Conservation (phyloP, 2,113 vertebrate species). For the Rhinolophus sinicus region DNA sequence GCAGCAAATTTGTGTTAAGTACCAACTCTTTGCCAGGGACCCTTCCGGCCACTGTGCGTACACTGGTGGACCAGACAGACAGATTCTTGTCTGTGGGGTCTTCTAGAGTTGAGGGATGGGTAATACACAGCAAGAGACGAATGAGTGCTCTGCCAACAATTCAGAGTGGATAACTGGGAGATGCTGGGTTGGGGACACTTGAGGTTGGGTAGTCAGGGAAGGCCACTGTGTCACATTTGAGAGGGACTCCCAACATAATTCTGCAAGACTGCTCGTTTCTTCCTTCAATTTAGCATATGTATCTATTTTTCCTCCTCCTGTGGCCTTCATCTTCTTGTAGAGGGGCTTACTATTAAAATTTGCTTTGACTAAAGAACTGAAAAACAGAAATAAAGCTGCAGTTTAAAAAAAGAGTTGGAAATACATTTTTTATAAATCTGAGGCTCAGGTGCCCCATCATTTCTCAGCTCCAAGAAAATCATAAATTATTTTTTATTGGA, state of each 20-base stretch:
- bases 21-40: not conserved
- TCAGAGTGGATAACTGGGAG: not conserved
- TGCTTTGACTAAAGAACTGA: constrained; percentile 35
- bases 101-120: not conserved
- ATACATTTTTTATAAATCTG: constrained; percentile 67
- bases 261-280: not conserved
- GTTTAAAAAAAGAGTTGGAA: constrained; percentile 24
- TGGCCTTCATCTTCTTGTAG: not conserved
- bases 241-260: not conserved
- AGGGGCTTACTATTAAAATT: constrained; percentile 44
- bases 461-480: constrained; percentile 65
- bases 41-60: not conserved
- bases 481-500: constrained; percentile 75
- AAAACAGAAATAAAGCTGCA: constrained; percentile 59
- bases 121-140: not conserved
- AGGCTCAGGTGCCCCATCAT: constrained; percentile 36
- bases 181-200: not conserved
- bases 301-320: not conserved
- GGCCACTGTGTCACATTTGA: not conserved
- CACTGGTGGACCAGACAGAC: not conserved
- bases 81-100: not conserved
- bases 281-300: not conserved
- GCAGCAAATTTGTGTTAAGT: not conserved
- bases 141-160: not conserved
- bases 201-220: not conserved